Base-by-base conservation (phyloP, 1,140 invertebrate species). In the Lepidurus arcticus region DNA sequence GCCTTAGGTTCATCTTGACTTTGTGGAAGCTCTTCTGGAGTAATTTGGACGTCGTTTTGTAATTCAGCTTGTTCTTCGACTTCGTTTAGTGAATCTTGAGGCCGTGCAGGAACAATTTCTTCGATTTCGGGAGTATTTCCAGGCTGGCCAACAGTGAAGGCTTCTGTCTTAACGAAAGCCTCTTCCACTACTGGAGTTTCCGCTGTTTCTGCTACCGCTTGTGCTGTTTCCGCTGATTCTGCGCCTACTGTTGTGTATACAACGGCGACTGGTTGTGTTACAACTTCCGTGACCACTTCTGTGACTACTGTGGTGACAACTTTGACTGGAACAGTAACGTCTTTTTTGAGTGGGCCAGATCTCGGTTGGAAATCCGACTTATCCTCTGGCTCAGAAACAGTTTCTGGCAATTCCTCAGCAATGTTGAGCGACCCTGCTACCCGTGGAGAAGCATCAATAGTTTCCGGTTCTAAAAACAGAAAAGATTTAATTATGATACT, bases 201-300 rank as follows among this genome's bases (percentile, higher is more conserved):
- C 34, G 2, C 3, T 34, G 34, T 34, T 34, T 34, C 34, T 34
- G 34, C 34, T 34, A 34, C 2, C 34, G 34, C 3, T 34, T 34
- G 34, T 2, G 34, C 34, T 34, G 34, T 34, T 4, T 34, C 4
- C 4, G 34, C 34, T 34, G 34, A 34, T 34, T 34, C 34, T 34
- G 4, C 34, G 3, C 3, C 34, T 34, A 34, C 34, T 34, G 26
- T 26, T 26, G 34, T 34, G 34, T 34, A 3, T 34, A 43, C 16
- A 74, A 74, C 24, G 26, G 34, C 0, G 24, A 74, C 5, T 42
- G 44, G 9, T 44, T 76, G 26, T 43, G n/a, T 11, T 42, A 21
- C n/a, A 76, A 76, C 44, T 45, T 44, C 75, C 26, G 43, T 76
- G 21, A 76, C 42, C 42, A 75, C 47, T 76, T 45, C 75, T 44